Conservation (phyloP, 2,888 invertebrate genomes). For the Eremobia ochroleuca region DNA sequence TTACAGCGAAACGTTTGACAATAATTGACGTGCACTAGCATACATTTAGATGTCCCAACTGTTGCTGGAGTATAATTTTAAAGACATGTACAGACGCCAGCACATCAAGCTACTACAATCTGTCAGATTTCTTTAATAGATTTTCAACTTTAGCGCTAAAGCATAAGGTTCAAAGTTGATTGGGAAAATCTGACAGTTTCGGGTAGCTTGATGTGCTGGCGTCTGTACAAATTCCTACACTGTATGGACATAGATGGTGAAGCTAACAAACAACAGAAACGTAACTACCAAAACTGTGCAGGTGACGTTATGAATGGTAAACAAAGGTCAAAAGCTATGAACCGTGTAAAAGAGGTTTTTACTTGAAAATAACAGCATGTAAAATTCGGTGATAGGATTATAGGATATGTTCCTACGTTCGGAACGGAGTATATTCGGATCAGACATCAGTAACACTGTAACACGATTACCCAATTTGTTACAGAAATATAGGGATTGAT, state of each 20-base stretch:
- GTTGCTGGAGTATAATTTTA: constrained; percentile 17
- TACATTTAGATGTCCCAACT: constrained; percentile 43
- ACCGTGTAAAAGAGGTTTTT: constrained; percentile 9
- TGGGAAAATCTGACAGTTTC: no score
- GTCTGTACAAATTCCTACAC: background rate
- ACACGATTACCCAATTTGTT: constrained; percentile 31
- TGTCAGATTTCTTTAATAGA: no score
- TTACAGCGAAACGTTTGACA: constrained; percentile 39
- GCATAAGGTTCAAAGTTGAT: no score
- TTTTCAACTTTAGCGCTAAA: no score
- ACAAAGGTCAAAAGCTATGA: constrained; percentile 45
- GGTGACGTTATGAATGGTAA: constrained; percentile 22
- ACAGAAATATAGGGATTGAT: constrained; percentile 21
- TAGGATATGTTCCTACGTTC: constrained; percentile 31
- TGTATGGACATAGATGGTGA: background rate
- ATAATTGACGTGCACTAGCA: constrained; percentile 42
- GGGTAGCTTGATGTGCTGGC: no score
- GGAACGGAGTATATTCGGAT: constrained; percentile 17
- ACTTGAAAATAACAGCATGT: constrained; percentile 17
- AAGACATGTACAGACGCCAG: no score
- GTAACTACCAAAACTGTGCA: constrained; percentile 17
- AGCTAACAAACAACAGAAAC: constrained; percentile 18
- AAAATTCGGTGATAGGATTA: constrained; percentile 31
- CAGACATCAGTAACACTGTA: constrained; percentile 28
- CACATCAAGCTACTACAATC: no score